A percentile compares a stretch with the other conserved stretches of the same genome.
phyloP scores from a whole-genome alignment of 1,140 invertebrate genomes.

The Vollenhovia emeryi region DNA sequence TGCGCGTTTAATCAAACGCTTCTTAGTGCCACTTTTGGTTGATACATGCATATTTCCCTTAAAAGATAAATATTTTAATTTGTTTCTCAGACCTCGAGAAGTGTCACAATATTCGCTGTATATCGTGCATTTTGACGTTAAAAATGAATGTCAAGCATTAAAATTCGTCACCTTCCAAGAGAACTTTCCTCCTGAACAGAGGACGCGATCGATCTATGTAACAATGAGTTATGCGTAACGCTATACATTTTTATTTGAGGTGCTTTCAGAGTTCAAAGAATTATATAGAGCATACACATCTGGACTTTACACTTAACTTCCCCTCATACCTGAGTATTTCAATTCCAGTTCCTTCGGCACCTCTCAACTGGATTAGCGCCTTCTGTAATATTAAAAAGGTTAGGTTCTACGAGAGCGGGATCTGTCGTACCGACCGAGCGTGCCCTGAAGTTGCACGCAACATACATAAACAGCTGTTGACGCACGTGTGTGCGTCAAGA shows the following conservation, averaged over 20 bases:
- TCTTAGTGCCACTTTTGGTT: background rate
- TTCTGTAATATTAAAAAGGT: no score
- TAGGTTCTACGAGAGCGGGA: background rate
- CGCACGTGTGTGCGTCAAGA: background rate
- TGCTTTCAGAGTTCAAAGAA: no score
- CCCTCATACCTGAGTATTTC: no score
- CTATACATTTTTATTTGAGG: no score
- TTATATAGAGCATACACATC: no score
- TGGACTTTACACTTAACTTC: no score
- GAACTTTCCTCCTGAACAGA: background rate
- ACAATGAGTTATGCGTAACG: no score
- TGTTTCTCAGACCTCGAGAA: background rate
- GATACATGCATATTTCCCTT: background rate
- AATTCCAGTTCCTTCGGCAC: no score
- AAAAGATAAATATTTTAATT: background rate
- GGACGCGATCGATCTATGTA: background rate
- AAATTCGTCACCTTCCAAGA: background rate
- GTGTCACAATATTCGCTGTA: background rate
- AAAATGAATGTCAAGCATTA: background rate
- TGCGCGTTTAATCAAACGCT: background rate
- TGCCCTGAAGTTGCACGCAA: background rate
- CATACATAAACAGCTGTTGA: no score
- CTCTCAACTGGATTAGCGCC: no score
- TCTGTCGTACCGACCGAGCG: background rate
- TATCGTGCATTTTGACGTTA: background rate